Conservation (phyloP, 1,140 invertebrate genomes). For the Heliconius himera region DNA sequence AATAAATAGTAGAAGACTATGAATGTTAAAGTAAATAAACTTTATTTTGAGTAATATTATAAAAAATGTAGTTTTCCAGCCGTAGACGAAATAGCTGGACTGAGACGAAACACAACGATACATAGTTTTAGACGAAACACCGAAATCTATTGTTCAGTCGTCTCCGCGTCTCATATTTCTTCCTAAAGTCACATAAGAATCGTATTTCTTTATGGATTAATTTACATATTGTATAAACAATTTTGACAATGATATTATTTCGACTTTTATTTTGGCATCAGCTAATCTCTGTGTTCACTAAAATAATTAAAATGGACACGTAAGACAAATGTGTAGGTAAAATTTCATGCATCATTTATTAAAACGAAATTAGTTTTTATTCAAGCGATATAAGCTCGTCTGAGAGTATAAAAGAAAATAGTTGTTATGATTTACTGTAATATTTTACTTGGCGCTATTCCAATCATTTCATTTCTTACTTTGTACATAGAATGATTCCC, state of each 20-base stretch:
- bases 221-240: neutral
- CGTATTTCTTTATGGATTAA: neutral
- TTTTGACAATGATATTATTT: neutral
- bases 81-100: slow-evolving; percentile 50
- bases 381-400: slow-evolving; percentile 44
- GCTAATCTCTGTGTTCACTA: neutral
- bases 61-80: neutral
- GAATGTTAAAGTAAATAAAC: too few relatives aligned
- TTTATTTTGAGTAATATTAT: too few relatives aligned
- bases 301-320: slow-evolving; percentile 60
- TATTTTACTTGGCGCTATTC: slow-evolving; percentile 60
- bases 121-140: slow-evolving; percentile 18
- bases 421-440: slow-evolving; percentile 54
- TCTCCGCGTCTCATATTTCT: slow-evolving; percentile 65
- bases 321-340: slow-evolving; percentile 62
- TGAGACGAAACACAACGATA: slow-evolving; percentile 41
- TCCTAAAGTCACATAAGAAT: slow-evolving; percentile 14
- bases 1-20: neutral
- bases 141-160: slow-evolving; percentile 35
- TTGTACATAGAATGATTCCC: slow-evolving; percentile 63
- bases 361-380: slow-evolving; percentile 56
- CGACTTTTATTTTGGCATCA: neutral
- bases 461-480: slow-evolving; percentile 72
- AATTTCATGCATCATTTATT: slow-evolving; percentile 63
- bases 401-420: slow-evolving; percentile 52